A percentile compares a stretch with the other conserved stretches of the same genome.
These are phyloP conservation scores for Coelopa pilipes DNA, from an alignment of 2,888 invertebrate species.

Conservation along the genomic window DNA sequence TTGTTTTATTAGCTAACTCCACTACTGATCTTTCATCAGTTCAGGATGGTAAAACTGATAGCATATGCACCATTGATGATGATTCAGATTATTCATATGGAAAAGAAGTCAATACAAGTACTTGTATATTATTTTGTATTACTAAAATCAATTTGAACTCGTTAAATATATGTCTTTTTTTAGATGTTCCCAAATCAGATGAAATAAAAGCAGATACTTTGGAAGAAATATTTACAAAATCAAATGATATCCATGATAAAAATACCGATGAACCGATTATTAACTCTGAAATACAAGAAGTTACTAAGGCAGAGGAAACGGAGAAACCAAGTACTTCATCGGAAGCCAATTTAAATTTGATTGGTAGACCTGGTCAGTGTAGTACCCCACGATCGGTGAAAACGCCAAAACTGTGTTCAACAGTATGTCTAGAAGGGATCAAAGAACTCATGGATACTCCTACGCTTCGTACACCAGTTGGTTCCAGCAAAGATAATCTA, in stretches of 20 bases:
- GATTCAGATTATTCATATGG: too few species aligned
- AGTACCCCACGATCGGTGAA: conserved; percentile 42
- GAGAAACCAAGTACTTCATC: conserved; percentile 18
- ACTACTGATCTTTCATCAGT: too few species aligned
- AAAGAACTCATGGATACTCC: conserved; percentile 49
- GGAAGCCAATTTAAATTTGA: neutral
- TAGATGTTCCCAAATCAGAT: too few species aligned
- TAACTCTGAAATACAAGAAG: neutral
- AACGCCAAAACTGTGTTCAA: conserved; percentile 51
- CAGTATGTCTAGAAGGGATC: conserved; percentile 50
- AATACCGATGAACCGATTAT: neutral
- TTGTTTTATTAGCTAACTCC: too few species aligned
- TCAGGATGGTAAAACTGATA: too few species aligned
- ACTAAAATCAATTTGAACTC: neutral
- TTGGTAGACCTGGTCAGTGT: neutral
- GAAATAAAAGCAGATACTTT: too few species aligned
- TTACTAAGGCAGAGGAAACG: neutral
- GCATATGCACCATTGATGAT: too few species aligned
- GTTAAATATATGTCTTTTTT: too few species aligned
- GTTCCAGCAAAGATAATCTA: neutral
- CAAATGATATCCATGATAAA: too few species aligned
- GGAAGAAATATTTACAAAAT: too few species aligned
- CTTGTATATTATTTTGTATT: too few species aligned
- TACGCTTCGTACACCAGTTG: neutral
- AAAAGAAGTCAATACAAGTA: too few species aligned